These are phyloP conservation scores for Trematomus loennbergii DNA, from an alignment of 2,113 vertebrate genomes.

Conservation along the genomic window DNA sequence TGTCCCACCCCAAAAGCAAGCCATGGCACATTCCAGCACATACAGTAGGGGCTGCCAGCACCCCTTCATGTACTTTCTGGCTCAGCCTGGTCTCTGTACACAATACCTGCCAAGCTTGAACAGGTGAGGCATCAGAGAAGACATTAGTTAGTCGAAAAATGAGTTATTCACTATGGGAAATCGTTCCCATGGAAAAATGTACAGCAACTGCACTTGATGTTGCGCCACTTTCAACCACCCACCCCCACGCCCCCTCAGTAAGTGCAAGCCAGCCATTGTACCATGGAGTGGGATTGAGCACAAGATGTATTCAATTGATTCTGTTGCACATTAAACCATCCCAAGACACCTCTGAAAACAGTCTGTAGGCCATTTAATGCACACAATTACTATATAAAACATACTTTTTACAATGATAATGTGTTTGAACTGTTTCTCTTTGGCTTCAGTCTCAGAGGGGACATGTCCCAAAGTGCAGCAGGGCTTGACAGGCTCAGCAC, in stretches of 20 bases:
- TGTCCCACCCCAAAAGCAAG: slow-evolving; percentile 88
- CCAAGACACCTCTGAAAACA: slow-evolving; percentile 21
- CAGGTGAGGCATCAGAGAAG: slow-evolving; percentile 74
- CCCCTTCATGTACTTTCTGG: slow-evolving; percentile 63
- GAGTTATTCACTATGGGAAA: slow-evolving; percentile 36
- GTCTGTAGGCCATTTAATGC: not conserved
- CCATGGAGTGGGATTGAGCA: slow-evolving; percentile 52
- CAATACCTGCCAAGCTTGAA: slow-evolving; percentile 72
- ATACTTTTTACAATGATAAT: slow-evolving; percentile 11
- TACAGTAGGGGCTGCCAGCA: slow-evolving; percentile 80
- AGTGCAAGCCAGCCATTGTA: slow-evolving; percentile 63
- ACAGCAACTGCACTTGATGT: slow-evolving; percentile 63
- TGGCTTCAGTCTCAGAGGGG: slow-evolving; percentile 27
- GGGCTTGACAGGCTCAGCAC: slow-evolving; percentile 24
- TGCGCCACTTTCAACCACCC: slow-evolving; percentile 71
- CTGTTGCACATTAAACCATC: slow-evolving; percentile 22
- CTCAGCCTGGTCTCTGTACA: slow-evolving; percentile 46
- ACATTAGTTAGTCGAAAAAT: slow-evolving; percentile 48
- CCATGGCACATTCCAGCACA: slow-evolving; percentile 84
- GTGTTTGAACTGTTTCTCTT: not conserved
- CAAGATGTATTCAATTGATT: slow-evolving; percentile 44
- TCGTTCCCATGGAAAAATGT: slow-evolving; percentile 61
- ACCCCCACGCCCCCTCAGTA: slow-evolving; percentile 54
- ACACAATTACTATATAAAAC: not conserved
- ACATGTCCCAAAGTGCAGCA: slow-evolving; percentile 34